Base-by-base conservation (phyloP, 2,797 vertebrate species). In the Rhynchotus rufescens region DNA sequence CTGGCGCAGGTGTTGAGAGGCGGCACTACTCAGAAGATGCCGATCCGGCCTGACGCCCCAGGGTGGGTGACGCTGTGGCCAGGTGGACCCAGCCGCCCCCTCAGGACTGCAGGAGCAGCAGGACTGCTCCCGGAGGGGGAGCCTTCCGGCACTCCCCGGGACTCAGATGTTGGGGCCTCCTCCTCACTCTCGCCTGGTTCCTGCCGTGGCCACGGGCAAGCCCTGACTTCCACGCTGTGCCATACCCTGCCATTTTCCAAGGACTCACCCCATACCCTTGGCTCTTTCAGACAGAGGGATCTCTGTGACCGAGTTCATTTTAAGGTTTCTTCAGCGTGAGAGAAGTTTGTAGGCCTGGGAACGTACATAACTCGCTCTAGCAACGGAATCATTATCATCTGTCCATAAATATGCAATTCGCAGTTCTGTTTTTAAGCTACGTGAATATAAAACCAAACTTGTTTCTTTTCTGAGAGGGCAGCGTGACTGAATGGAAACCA, bases 381-480 rank as follows among this genome's bases (percentile, higher is more conserved):
- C 57, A 77, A 90, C 15, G 8, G 84, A 71, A 84, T 86, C 42
- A 62, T 42, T 51, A 77, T 68, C 75, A 75, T 47, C 65, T 87
- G 91, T 88, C 59, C 77, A 23, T 57, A 84, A 62, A 65, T 80
- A 76, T 78, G 85, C 44, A 80, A 25, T 80, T 51, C 89, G 65
- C 34, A 76, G 11, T 64, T 85, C 75, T 62, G 44, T 26, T 79
- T 88, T 94, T 80, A 80, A 96, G 92, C 84, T 85, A 88, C 80
- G 89, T 96, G 83, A 91, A 91, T 95, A 84, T 88, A 91, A 97
- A 97, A 94, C 92, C 91, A 67, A 96, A 94, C 77, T 88, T 95
- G 76, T 95, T 90, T 95, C 89, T 92, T 96, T 96, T 96, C 88
- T 90, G 83, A 94, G 96, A 96, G 89, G 66, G 72, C 67, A 80